A percentile compares a stretch with the other conserved stretches of the same genome.
phyloP scores from a whole-genome alignment of 2,888 invertebrate species.

The Empis livida region DNA sequence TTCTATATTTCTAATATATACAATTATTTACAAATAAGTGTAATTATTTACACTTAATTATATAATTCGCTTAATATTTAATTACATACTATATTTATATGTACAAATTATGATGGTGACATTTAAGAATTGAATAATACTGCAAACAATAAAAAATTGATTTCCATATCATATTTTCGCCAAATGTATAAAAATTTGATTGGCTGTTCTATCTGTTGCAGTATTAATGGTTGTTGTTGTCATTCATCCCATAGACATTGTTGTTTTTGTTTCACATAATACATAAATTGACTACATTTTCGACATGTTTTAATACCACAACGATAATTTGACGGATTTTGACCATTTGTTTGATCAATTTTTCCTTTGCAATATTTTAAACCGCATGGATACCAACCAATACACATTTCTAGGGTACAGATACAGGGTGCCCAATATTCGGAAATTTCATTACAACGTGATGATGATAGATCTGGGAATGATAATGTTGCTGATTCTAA shows the following conservation, averaged over 20 bases:
- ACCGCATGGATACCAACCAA: slow-evolving; percentile 94
- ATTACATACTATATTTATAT: too few relatives aligned
- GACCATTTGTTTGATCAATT: slow-evolving; percentile 38
- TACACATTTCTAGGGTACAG: slow-evolving; percentile 76
- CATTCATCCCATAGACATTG: slow-evolving; percentile 72
- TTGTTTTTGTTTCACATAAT: slow-evolving; percentile 71
- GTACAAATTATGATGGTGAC: too few relatives aligned
- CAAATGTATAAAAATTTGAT: too few relatives aligned
- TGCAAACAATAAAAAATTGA: too few relatives aligned
- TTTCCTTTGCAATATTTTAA: slow-evolving; percentile 87
- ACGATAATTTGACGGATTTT: slow-evolving; percentile 57
- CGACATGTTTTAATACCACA: slow-evolving; percentile 94
- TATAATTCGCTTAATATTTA: too few relatives aligned
- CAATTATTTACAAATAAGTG: too few relatives aligned
- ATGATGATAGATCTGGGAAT: slow-evolving; percentile 44
- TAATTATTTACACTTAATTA: too few relatives aligned
- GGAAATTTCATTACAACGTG: slow-evolving; percentile 53
- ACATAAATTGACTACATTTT: slow-evolving; percentile 78
- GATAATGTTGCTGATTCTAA: slow-evolving; percentile 57
- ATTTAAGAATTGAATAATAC: too few relatives aligned
- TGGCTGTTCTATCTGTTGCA: too few relatives aligned
- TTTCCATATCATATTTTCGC: too few relatives aligned
- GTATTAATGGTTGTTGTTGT: slow-evolving; percentile 22
- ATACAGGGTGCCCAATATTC: slow-evolving; percentile 63
- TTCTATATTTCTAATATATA: too few relatives aligned